Conservation (phyloP, 1,140 invertebrate genomes). For the Parasteatoda tepidariorum region DNA sequence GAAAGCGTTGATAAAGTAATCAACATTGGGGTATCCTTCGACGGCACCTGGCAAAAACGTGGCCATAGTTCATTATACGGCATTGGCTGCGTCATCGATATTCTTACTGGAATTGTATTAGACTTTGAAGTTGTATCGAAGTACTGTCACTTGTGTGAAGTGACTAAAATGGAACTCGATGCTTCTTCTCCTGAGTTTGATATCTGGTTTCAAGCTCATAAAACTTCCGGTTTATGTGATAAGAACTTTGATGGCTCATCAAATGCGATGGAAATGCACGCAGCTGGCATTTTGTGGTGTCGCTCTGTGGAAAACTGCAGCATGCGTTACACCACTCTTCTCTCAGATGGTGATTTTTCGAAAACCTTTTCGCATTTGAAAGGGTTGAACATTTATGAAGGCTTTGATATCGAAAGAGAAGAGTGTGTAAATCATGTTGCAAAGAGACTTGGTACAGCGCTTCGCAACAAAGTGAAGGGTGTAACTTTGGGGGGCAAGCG, state of each 20-base stretch:
- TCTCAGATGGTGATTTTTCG: neutral
- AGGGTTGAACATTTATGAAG: neutral
- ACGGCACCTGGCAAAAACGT: neutral
- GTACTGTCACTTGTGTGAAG: neutral
- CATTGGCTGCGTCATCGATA: neutral
- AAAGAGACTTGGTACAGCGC: neutral
- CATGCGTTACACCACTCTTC: neutral
- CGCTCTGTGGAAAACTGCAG: neutral
- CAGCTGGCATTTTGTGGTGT: neutral
- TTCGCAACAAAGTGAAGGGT: neutral
- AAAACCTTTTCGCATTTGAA: neutral
- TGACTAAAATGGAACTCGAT: neutral
- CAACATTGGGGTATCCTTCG: neutral
- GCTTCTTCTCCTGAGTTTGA: neutral
- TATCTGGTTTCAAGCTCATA: neutral
- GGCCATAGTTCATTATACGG: neutral
- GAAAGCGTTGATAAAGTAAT: too few species aligned
- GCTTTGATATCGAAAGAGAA: neutral
- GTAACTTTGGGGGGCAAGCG: neutral
- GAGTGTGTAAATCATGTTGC: neutral
- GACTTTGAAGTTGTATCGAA: conserved; percentile 5
- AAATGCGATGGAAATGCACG: neutral
- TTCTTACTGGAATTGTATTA: neutral
- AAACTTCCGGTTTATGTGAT: neutral
- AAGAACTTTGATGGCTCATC: neutral